Base-by-base conservation (phyloP, 2,888 invertebrate genomes). In the Diplolepis rosae region DNA sequence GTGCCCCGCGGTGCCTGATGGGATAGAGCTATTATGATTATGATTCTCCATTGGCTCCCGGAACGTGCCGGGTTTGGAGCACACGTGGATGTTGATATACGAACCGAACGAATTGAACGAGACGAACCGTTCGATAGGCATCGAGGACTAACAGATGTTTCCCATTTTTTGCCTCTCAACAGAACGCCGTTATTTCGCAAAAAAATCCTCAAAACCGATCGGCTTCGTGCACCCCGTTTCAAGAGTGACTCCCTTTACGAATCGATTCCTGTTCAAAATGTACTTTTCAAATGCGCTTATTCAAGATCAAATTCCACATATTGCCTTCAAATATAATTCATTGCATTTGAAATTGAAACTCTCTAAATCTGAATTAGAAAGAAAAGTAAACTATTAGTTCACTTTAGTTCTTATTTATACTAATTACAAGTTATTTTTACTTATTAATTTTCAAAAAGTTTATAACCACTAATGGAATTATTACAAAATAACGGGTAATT, bases 111-210 rank as follows among this genome's bases (percentile, higher is more conserved):
- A 78, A 76, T 72, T 71, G 77, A 82, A 84, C 74, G 79, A 79
- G 75, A 79, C 81, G 82, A 83, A 82, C 77, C 83, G 80, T 85
- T 86, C 87, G 85, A 87, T 87, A 85, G 84, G 82, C 83, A 85
- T 87, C 85, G 87, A 86, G 83, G 82, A 83, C 83, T 84, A 86
- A 87, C 87, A 87, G 87, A 87, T 87, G 87, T 86, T 87, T 83
- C 84, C 83, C 80, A 84, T 85, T 87, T 86, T 87, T 85, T 79
- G 75, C 75, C 77, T 77, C 75, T 81, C 79, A 79, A 81, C 75
- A 79, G 80, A 83, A 84, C 83, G 78, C 86, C 87, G 87, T 87
- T 87, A 87, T 87, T 87, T 85, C 79, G 85, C 85, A 87, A 87
- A 87, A 85, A 87, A 87, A 84, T 82, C 75, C 78, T 79, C 83